phyloP scores from a whole-genome alignment of 2,113 vertebrate species.

The Phycodurus eques region DNA sequence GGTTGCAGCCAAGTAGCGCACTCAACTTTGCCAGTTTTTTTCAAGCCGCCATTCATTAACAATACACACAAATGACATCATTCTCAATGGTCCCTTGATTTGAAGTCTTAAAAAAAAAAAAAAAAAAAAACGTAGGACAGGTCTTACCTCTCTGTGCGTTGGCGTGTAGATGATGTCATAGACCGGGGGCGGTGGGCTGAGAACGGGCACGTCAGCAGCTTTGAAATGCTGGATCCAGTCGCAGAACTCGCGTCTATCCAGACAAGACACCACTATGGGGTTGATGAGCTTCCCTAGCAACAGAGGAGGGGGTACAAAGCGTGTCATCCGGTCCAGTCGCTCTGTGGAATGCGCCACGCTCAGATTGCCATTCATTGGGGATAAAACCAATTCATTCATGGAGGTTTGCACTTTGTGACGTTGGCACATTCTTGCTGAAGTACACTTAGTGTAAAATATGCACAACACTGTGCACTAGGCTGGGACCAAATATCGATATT shows the following conservation, averaged over 20 bases:
- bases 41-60: background rate
- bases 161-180: conserved; percentile 80
- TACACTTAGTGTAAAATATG: conserved; percentile 31
- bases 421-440: conserved; percentile 26
- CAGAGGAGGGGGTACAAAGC: conserved; percentile 48
- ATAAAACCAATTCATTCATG: conserved; percentile 64
- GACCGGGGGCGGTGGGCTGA: conserved; percentile 68
- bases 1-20: background rate
- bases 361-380: conserved; percentile 52
- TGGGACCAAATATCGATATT: background rate
- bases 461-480: conserved; percentile 30
- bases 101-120: conserved; percentile 6
- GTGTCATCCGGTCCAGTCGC: conserved; percentile 52
- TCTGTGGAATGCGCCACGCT: conserved; percentile 62
- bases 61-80: background rate
- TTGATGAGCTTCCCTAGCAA: conserved; percentile 77
- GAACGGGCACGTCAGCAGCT: conserved; percentile 69
- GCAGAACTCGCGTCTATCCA: conserved; percentile 67
- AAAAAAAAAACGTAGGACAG: background rate
- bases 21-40: background rate
- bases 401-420: conserved; percentile 51
- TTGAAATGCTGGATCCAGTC: conserved; percentile 77
- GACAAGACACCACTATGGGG: conserved; percentile 76
- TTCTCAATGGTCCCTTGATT: background rate
- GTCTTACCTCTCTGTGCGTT: conserved; percentile 67